Percentiles rank a stretch among this genome's conserved stretches.
Conservation (phyloP, 2,797 vertebrate species). For the Spatula clypeata region DNA sequence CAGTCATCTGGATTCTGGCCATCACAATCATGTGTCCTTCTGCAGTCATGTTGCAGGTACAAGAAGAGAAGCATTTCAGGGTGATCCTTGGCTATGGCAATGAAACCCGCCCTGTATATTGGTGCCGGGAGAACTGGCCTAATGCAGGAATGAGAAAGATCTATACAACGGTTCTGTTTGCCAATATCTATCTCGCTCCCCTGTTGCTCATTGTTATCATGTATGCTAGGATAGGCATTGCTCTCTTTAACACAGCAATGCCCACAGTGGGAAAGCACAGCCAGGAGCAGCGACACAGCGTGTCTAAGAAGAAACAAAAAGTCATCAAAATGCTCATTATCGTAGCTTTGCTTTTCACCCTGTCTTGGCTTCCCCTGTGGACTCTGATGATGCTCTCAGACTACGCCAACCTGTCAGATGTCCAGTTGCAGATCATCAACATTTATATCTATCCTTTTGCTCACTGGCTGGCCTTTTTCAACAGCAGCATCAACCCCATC, state of each 20-base stretch:
- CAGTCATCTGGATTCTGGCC: conserved; percentile 92
- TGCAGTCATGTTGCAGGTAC: conserved; percentile 91
- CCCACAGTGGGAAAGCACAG: conserved; percentile 78
- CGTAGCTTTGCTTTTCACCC: conserved; percentile 91
- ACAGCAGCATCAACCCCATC: conserved; percentile 96
- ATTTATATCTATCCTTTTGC: conserved; percentile 94
- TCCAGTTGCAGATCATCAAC: conserved; percentile 89
- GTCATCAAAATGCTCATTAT: conserved; percentile 92
- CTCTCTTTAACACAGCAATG: conserved; percentile 85
- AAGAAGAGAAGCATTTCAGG: conserved; percentile 87
- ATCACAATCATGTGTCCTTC: conserved; percentile 93
- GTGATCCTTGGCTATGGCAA: conserved; percentile 87
- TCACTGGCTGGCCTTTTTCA: conserved; percentile 96
- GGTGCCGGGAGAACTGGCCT: conserved; percentile 95
- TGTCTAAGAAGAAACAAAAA: conserved; percentile 90
- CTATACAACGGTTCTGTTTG: conserved; percentile 93
- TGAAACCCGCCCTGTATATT: conserved; percentile 88
- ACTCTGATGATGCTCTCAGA: conserved; percentile 95
- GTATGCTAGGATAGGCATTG: conserved; percentile 91
- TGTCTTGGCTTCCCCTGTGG: conserved; percentile 97
- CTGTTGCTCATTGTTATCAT: conserved; percentile 90
- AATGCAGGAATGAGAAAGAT: conserved; percentile 91
- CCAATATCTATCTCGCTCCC: conserved; percentile 93
- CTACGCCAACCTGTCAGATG: conserved; percentile 87
- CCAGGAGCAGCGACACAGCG: conserved; percentile 82